Percentiles rank a stretch among this genome's conserved stretches.
Conservation (phyloP, 2,888 invertebrate genomes). For the Trichopoda pennipes region DNA sequence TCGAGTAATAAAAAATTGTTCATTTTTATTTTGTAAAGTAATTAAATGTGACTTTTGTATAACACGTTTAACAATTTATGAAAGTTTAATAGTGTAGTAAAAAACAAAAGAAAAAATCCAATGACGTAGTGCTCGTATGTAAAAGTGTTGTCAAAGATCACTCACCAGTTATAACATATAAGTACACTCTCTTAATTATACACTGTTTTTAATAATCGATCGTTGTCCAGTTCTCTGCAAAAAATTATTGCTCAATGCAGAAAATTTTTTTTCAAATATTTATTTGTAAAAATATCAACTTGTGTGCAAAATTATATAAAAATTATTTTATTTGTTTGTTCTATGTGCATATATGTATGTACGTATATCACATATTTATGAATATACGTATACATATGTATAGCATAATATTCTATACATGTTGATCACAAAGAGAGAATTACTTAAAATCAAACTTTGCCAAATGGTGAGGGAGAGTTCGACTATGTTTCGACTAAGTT, state of each 20-base stretch:
- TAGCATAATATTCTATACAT: too few relatives aligned
- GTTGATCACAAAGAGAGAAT: too few relatives aligned
- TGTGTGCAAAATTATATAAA: too few relatives aligned
- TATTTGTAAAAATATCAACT: background rate
- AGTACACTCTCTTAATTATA: background rate
- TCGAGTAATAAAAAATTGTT: constrained; percentile 37
- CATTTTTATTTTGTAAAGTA: background rate
- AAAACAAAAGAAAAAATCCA: constrained; percentile 6
- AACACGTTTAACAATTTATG: background rate
- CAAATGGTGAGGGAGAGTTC: too few relatives aligned
- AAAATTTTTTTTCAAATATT: too few relatives aligned
- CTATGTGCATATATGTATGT: too few relatives aligned
- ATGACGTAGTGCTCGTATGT: constrained; percentile 20
- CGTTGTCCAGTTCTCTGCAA: background rate
- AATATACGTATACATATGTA: constrained; percentile 12
- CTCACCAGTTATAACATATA: background rate
- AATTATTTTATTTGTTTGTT: too few relatives aligned
- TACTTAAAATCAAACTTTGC: too few relatives aligned
- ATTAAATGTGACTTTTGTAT: background rate
- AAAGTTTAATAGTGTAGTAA: background rate
- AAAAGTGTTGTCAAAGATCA: constrained; percentile 20
- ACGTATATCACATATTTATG: too few relatives aligned
- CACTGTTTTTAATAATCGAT: constrained; percentile 1
- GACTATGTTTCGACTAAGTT: too few relatives aligned
- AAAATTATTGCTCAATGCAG: background rate